Evolutionary conservation across 2,113 vertebrate species (phyloP).

Genomic region (Philantomba maxwellii): DNA sequence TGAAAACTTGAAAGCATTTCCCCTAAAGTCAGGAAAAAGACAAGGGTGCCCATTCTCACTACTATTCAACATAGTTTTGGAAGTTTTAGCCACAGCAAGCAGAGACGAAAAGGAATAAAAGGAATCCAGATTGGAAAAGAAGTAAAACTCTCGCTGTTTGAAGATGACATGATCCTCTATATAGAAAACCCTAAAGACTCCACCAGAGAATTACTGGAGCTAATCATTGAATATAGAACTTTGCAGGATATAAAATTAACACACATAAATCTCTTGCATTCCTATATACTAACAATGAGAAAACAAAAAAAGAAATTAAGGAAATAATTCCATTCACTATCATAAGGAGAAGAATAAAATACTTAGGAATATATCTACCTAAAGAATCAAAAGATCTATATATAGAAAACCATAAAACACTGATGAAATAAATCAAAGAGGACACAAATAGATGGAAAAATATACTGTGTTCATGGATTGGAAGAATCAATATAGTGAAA

Average conservation of each 20-base stretch:
- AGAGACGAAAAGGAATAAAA: not conserved
- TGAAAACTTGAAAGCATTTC: not conserved
- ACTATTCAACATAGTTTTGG: not conserved
- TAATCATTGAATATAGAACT: not conserved
- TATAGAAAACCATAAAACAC: not conserved
- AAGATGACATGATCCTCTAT: not conserved
- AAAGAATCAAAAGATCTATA: not conserved
- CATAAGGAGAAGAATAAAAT: not conserved
- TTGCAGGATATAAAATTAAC: not conserved
- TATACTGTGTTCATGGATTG: not conserved
- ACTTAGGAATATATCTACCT: not conserved
- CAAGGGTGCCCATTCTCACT: not conserved
- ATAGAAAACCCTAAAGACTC: not conserved
- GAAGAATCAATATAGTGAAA: not conserved
- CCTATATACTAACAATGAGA: not conserved
- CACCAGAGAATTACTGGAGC: not conserved
- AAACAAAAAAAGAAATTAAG: not conserved
- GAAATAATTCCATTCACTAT: not conserved
- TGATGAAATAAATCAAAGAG: not conserved
- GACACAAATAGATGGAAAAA: not conserved
- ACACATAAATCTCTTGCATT: not conserved
- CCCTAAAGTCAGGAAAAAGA: not conserved
- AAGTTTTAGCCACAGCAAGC: not conserved
- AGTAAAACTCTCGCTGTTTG: not conserved
- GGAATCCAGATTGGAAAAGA: not conserved